A percentile compares a stretch with the other conserved stretches of the same genome.
phyloP scores from a whole-genome alignment of 2,888 invertebrate species.

The Stenichneumon culpator region DNA sequence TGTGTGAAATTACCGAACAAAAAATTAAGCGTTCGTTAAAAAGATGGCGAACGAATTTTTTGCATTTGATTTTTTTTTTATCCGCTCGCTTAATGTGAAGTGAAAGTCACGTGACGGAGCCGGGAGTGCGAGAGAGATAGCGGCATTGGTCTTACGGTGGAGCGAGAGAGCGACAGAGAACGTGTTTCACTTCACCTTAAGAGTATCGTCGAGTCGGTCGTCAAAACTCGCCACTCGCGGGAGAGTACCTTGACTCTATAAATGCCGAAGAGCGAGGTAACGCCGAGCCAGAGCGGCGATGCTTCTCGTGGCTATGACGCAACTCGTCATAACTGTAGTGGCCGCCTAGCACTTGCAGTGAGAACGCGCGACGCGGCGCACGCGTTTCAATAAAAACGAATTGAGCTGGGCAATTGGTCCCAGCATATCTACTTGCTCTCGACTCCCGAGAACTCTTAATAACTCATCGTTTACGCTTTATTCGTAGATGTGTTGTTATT shows the following conservation, averaged over 20 bases:
- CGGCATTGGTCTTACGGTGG: too few species aligned
- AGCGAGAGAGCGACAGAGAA: too few species aligned
- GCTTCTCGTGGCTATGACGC: slow-evolving; percentile 13
- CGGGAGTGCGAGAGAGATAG: too few species aligned
- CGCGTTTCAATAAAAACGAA: slow-evolving; percentile 28
- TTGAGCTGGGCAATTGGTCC: slow-evolving; percentile 29
- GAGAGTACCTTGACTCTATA: slow-evolving; percentile 41
- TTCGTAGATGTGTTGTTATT: neutral
- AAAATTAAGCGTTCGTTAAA: neutral
- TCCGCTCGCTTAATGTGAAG: neutral
- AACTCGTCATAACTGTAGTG: slow-evolving; percentile 20
- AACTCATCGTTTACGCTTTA: neutral
- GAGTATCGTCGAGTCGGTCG: neutral
- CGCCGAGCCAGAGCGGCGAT: neutral
- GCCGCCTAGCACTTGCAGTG: neutral
- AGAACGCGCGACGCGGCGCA: neutral
- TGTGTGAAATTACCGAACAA: too few species aligned
- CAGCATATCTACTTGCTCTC: neutral
- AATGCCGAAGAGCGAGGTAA: slow-evolving; percentile 42
- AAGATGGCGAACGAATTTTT: neutral
- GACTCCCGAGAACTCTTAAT: neutral
- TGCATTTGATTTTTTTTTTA: neutral
- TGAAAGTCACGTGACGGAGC: too few species aligned
- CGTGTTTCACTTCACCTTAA: too few species aligned
- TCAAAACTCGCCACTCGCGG: neutral